phyloP scores from a whole-genome alignment of 2,888 invertebrate species.

The Noctua fimbriata region DNA sequence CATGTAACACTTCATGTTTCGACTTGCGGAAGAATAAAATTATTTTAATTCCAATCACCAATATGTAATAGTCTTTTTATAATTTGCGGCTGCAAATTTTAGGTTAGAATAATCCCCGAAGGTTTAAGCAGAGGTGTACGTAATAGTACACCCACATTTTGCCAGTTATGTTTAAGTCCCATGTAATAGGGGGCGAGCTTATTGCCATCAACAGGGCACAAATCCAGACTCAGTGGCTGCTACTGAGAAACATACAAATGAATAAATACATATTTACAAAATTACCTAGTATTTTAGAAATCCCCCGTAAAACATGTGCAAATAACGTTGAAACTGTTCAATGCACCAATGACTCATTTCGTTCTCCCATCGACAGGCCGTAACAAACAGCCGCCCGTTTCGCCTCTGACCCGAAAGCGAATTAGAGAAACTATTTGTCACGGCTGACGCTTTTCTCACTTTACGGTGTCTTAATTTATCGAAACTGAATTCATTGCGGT shows the following conservation, averaged over 20 bases:
- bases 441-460: conserved; percentile 56
- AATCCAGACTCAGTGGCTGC: no score
- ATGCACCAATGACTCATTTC: conserved; percentile 30
- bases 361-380: conserved; percentile 43
- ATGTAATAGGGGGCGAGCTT: no score
- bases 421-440: conserved; percentile 64
- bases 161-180: no score
- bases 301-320: not conserved
- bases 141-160: no score
- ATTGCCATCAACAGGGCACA: no score
- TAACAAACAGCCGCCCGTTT: conserved; percentile 57
- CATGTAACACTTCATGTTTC: conserved; percentile 34
- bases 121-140: no score
- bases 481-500: conserved; percentile 45
- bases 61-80: not conserved
- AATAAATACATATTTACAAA: not conserved
- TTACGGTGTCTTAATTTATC: conserved; percentile 61
- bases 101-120: not conserved
- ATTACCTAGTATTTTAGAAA: not conserved
- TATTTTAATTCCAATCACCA: not conserved
- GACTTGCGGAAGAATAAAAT: not conserved
- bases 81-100: not conserved
- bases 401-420: conserved; percentile 64
- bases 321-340: conserved; percentile 31
- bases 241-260: no score